A percentile compares a stretch with the other conserved stretches of the same genome.
Conservation (phyloP, 2,113 vertebrate species). For the Ammospiza caudacuta region DNA sequence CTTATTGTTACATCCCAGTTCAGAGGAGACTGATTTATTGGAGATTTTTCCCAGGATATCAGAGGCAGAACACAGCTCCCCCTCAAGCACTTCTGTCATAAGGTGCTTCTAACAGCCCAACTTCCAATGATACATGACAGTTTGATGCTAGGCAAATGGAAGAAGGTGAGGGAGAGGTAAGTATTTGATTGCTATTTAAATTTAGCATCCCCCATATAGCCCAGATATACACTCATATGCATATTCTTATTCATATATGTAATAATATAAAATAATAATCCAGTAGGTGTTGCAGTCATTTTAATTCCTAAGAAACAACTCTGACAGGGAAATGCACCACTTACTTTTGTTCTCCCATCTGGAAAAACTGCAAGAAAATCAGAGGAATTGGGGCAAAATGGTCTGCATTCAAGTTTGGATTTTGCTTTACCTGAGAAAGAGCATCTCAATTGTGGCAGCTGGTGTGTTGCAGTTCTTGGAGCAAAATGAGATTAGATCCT, state of each 20-base stretch:
- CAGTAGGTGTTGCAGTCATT: background rate
- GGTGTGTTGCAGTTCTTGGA: background rate
- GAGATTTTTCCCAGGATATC: background rate
- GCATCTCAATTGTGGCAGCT: background rate
- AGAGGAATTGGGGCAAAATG: background rate
- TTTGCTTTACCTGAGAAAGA: background rate
- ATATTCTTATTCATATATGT: background rate
- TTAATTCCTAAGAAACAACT: background rate
- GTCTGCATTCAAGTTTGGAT: background rate
- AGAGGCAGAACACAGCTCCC: background rate
- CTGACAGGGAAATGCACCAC: background rate
- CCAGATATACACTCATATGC: background rate
- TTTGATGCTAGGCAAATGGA: background rate
- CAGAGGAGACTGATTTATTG: background rate
- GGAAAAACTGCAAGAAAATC: background rate
- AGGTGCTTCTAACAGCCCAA: background rate
- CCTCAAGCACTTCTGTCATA: background rate
- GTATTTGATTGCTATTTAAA: background rate
- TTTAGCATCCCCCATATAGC: background rate
- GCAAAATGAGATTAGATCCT: background rate
- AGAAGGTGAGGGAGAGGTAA: background rate
- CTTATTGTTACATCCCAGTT: background rate
- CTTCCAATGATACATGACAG: background rate
- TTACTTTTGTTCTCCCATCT: background rate
- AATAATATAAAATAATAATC: background rate